Evolutionary conservation across 2,113 vertebrate genomes (phyloP).

Genomic region (Chionomys nivalis): DNA sequence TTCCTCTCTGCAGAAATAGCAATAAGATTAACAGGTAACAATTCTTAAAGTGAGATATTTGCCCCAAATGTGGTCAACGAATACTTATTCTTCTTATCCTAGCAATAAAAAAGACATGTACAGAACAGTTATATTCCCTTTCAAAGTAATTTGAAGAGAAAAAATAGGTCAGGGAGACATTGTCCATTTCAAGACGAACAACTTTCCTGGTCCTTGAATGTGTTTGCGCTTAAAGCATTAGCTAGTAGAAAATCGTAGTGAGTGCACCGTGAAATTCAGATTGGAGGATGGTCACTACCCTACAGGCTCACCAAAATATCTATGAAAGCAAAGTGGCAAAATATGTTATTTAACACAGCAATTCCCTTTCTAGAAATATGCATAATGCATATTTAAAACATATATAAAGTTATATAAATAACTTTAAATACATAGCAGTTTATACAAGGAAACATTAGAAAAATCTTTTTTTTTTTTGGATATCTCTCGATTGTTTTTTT

Average conservation of each 20-base stretch:
- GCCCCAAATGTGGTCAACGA: neutral
- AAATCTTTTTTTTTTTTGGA: too few species aligned
- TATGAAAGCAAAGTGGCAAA: neutral
- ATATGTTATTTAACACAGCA: neutral
- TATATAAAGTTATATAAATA: neutral
- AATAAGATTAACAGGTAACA: neutral
- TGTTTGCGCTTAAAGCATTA: neutral
- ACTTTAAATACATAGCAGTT: neutral
- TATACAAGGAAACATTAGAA: neutral
- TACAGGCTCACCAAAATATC: neutral
- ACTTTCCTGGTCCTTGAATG: neutral
- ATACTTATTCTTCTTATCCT: neutral
- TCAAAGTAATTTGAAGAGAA: neutral
- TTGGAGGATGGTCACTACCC: accelerated
- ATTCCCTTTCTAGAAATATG: neutral
- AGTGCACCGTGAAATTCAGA: neutral
- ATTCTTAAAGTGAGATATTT: neutral
- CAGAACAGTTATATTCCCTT: neutral
- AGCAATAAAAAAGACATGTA: neutral
- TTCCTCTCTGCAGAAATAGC: neutral
- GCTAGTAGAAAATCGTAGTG: neutral
- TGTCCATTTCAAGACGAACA: neutral
- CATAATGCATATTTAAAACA: neutral
- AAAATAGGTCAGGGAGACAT: neutral
- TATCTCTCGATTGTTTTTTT: too few species aligned